A percentile compares a stretch with the other conserved stretches of the same genome.
Conservation (phyloP, 2,888 invertebrate genomes). For the Rhopalosiphum nymphaeae region DNA sequence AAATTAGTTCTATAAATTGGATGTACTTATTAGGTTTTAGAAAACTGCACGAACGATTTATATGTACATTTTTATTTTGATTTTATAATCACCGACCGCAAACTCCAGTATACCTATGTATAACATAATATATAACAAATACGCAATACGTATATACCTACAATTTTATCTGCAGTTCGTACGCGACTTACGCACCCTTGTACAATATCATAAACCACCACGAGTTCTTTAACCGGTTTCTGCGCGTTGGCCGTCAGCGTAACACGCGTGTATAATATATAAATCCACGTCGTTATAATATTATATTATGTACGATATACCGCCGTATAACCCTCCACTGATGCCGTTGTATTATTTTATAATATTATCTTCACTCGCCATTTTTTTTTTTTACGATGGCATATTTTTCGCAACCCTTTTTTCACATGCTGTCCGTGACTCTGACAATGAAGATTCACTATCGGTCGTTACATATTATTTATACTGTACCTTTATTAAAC, state of each 20-base stretch:
- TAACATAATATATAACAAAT: neutral
- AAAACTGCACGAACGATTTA: neutral
- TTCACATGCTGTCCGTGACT: conserved; percentile 61
- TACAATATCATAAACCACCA: neutral
- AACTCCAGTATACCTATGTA: neutral
- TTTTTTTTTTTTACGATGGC: conserved; percentile 52
- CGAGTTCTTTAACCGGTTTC: conserved; percentile 45
- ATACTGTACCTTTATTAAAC: neutral
- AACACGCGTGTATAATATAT: neutral
- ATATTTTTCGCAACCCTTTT: conserved; percentile 63
- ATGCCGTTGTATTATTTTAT: neutral
- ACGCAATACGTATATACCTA: neutral
- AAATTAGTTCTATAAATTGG: neutral
- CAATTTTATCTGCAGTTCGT: neutral
- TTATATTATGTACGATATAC: neutral
- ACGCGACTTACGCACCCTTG: neutral
- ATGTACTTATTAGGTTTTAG: neutral
- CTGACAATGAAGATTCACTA: conserved; percentile 60
- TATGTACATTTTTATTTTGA: neutral
- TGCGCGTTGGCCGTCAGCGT: neutral
- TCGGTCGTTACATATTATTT: conserved; percentile 41
- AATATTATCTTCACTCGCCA: conserved; percentile 1
- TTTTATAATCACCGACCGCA: neutral
- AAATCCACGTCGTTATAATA: conserved; percentile 35
- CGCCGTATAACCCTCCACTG: neutral